A percentile compares a stretch with the other conserved stretches of the same genome.
Evolutionary conservation across 2,797 vertebrate species (phyloP).

Genomic region (Takifugu rubripes): DNA sequence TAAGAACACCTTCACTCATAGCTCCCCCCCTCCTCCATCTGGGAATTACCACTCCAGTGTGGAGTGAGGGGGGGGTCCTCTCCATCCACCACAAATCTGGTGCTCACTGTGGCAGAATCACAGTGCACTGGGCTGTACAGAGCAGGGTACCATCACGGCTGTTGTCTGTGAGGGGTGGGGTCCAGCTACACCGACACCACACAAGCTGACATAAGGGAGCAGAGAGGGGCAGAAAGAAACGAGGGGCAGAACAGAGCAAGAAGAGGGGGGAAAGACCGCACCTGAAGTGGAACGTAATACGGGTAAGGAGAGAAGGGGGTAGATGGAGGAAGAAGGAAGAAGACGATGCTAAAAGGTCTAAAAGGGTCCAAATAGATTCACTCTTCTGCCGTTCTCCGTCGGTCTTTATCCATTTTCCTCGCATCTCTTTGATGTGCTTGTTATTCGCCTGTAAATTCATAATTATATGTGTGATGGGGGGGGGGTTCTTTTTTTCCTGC

Average conservation of each 20-base stretch:
- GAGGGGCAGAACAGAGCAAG: conserved; percentile 54
- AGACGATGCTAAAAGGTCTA: conserved; percentile 65
- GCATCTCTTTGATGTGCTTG: conserved; percentile 8
- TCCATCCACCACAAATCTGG: conserved; percentile 63
- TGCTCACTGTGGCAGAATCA: conserved; percentile 77
- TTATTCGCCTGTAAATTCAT: conserved; percentile 19
- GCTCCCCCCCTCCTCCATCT: conserved; percentile 47
- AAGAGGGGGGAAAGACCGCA: conserved; percentile 74
- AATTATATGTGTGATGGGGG: conserved; percentile 12
- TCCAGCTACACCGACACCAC: conserved; percentile 72
- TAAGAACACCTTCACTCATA: conserved; percentile 40
- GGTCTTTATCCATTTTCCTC: conserved; percentile 29
- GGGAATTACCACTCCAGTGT: conserved; percentile 72
- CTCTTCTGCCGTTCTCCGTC: conserved; percentile 37
- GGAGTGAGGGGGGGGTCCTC: conserved; percentile 63
- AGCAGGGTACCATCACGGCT: conserved; percentile 75
- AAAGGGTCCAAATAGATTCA: conserved; percentile 50
- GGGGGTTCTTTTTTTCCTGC: conserved; percentile 16
- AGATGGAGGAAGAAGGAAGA: conserved; percentile 48
- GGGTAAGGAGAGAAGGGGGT: conserved; percentile 72
- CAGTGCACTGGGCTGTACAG: conserved; percentile 75
- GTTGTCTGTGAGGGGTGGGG: conserved; percentile 81
- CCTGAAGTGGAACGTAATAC: conserved; percentile 76
- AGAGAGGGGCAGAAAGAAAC: conserved; percentile 54
- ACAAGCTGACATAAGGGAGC: conserved; percentile 50